These are phyloP conservation scores for Tiliacea citrago DNA, from an alignment of 2,888 invertebrate genomes.

Conservation along the genomic window DNA sequence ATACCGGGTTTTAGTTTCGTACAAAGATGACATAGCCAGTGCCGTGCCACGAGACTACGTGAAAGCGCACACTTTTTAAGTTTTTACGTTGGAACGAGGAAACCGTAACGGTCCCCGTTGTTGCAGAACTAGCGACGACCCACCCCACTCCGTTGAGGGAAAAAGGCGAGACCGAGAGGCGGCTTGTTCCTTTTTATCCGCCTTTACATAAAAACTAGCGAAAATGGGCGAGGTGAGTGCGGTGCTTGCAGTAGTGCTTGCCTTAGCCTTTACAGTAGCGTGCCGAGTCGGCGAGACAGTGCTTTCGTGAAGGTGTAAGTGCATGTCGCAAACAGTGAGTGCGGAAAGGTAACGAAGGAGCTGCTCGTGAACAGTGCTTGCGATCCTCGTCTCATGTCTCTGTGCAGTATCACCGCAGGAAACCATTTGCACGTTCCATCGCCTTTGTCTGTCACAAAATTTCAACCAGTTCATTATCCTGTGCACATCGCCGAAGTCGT, in stretches of 20 bases:
- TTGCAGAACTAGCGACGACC: conserved; percentile 90
- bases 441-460: conserved; percentile 77
- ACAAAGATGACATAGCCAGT: conserved; percentile 90
- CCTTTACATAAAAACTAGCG: conserved; percentile 88
- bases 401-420: conserved; percentile 69
- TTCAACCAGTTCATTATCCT: conserved; percentile 61
- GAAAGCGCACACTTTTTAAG: conserved; percentile 89
- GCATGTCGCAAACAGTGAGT: conserved; percentile 85
- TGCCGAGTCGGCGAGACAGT: conserved; percentile 76
- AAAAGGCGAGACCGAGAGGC: conserved; percentile 88
- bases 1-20: conserved; percentile 89
- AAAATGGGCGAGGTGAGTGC: conserved; percentile 91
- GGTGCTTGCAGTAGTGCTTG: conserved; percentile 89
- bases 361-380: conserved; percentile 79
- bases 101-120: conserved; percentile 89
- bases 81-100: conserved; percentile 88
- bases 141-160: conserved; percentile 87
- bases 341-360: conserved; percentile 75
- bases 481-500: conserved; percentile 63
- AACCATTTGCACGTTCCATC: conserved; percentile 76
- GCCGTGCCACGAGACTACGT: conserved; percentile 87
- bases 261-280: conserved; percentile 82
- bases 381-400: conserved; percentile 68
- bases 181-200: conserved; percentile 88
- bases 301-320: conserved; percentile 86